Evolutionary conservation across 2,797 vertebrate species (phyloP).

Genomic region (Lepus oiostolus): DNA sequence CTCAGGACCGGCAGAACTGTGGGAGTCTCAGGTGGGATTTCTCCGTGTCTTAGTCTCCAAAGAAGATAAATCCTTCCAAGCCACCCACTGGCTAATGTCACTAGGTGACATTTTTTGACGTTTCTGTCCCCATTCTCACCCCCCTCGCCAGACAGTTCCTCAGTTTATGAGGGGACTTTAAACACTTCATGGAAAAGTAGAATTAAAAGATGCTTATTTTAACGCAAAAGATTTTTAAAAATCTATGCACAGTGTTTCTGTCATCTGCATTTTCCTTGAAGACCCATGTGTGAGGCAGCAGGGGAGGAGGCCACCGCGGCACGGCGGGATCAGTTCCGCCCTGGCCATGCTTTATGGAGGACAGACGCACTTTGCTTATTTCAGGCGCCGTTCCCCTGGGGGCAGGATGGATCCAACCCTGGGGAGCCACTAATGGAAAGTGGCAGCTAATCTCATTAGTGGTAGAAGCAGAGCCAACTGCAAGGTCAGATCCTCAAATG

Average conservation of each 20-base stretch:
- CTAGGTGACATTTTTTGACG: not conserved
- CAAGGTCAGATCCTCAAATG: constrained; percentile 24
- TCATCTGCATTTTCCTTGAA: too few relatives aligned
- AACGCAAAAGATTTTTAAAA: too few relatives aligned
- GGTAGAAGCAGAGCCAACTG: not conserved
- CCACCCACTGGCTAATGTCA: not conserved
- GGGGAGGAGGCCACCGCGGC: not conserved
- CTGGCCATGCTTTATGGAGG: not conserved
- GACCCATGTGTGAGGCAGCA: not conserved
- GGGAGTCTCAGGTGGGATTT: not conserved
- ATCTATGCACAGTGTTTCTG: too few relatives aligned
- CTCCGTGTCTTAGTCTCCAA: not conserved
- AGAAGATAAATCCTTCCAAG: not conserved
- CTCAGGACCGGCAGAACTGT: not conserved
- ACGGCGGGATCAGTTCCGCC: not conserved
- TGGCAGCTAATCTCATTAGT: constrained; percentile 55
- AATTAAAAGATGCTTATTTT: too few relatives aligned
- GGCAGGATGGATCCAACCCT: not conserved
- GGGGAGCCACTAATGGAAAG: not conserved
- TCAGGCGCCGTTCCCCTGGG: not conserved
- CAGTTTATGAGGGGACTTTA: not conserved
- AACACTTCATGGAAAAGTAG: too few relatives aligned
- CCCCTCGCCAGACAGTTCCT: not conserved
- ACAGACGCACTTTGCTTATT: constrained; percentile 22
- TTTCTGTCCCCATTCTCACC: not conserved